A percentile compares a stretch with the other conserved stretches of the same genome.
phyloP scores from a whole-genome alignment of 2,797 vertebrate genomes.

The Rachycentron canadum region DNA sequence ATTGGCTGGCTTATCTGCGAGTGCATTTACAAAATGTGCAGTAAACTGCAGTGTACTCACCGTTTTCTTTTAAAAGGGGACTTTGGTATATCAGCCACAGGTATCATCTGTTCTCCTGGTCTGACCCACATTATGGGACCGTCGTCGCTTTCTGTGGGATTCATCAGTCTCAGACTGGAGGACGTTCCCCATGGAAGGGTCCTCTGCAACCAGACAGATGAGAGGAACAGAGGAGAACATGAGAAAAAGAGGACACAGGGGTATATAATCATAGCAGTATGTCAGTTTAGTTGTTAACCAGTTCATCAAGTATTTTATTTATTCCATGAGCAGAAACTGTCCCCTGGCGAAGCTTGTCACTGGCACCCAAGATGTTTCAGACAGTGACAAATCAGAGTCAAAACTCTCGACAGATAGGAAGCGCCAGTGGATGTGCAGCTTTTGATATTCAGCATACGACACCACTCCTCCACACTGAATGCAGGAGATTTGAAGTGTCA shows the following conservation, averaged over 20 bases:
- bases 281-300: slow-evolving; percentile 13
- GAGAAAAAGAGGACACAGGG: not conserved
- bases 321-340: slow-evolving; percentile 12
- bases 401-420: slow-evolving; percentile 37
- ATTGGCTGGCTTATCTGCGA: not conserved
- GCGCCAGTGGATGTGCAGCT: slow-evolving; percentile 44
- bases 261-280: slow-evolving; percentile 13
- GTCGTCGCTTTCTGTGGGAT: slow-evolving; percentile 95
- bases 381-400: slow-evolving; percentile 43
- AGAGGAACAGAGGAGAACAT: not conserved
- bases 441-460: slow-evolving; percentile 49
- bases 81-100: slow-evolving; percentile 98
- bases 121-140: slow-evolving; percentile 99
- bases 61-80: slow-evolving; percentile 99
- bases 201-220: slow-evolving; percentile 84
- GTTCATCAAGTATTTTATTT: slow-evolving; percentile 18
- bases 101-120: slow-evolving; percentile 99
- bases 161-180: slow-evolving; percentile 93
- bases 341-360: slow-evolving; percentile 30
- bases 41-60: slow-evolving; percentile 77
- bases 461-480: slow-evolving; percentile 35
- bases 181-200: slow-evolving; percentile 97
- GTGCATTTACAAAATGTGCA: not conserved
- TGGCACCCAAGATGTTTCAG: slow-evolving; percentile 18
- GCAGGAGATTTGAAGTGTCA: slow-evolving; percentile 58